Evolutionary conservation across 1,140 invertebrate genomes (phyloP), one percentile per base, ranked within the genome.

Genomic region (Conus ventricosus): DNA sequence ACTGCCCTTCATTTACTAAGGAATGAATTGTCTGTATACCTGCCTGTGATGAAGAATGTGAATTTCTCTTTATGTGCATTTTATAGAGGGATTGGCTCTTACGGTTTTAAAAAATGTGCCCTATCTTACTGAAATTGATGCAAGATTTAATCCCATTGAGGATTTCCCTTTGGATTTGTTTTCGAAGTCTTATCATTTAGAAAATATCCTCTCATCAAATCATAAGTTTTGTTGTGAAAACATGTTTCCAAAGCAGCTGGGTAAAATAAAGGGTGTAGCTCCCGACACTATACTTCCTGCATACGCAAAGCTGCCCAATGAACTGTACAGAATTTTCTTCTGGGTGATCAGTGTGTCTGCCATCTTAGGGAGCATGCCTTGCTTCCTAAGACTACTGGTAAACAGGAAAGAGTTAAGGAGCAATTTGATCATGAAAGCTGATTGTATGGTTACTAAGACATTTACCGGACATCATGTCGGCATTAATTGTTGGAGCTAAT

Each of bases 281-380:
- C 80, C 80, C 23, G 15, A 51, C 6, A 87, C 39, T 39, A 39
- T 39, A 39, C 39, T 39, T 39, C 39, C 39, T 39, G 0, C 39
- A 3, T 39, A 3, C 39, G 3, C 39, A 39, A 39, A 39, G 39
- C 39, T 39, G 3, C 39, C 39, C 0, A 3, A 1, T 39, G 39
- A 39, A 39, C 39, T 39, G 39, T 39, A 39, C 39, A 39, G 39
- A 3, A 39, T 39, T 39, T 39, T 39, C 39, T 57, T 93, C 15
- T 93, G 93, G 93, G 80, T 92, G 23, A 88, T 93, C 23, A 91
- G 89, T 57, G 15, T 90, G 11, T 25, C 82, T 51, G 89, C 91
- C 15, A 53, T 92, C 15, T 13, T 91, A 0, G 91, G 91, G 17
- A 93, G 92, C 3, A 39, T 3, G 39, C 39, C 3, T 39, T 39